Evolutionary conservation across 2,888 invertebrate species (phyloP), one percentile per base, ranked within the genome.

Genomic region (Hemistola chrysoprasaria): DNA sequence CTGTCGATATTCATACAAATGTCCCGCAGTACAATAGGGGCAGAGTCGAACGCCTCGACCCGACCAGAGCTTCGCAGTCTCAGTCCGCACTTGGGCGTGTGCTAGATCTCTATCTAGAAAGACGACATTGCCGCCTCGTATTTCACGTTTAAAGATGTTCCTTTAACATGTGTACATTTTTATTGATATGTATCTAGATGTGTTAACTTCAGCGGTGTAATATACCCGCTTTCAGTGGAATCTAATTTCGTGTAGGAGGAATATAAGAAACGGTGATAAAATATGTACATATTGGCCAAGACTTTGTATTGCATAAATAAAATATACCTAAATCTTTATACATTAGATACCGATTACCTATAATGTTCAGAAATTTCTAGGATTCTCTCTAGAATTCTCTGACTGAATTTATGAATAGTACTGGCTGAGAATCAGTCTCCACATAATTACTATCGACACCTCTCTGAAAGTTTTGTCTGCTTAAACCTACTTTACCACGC

Each of bases 401-500:
- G 59, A 56, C 62, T 71, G 71, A 62, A 68, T 74, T 75, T 73
- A 69, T 75, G 72, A 77, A 71, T 70, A 59, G 55, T 48, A 54
- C 59, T 62, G 62, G 66, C 63, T 64, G n/a, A 16, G 16, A 16
- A 66, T 62, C 63, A 60, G 52, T 52, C 54, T 64, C 56, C 54
- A 49, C 44, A 54, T 58, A 52, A 55, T 64, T 69, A 52, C 56
- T 64, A 70, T 68, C 61, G 63, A 58, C 56, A 59, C 60, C 54
- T 37, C 55, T 47, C 49, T 59, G 53, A 62, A 67, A 65, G 60
- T 63, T 68, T 63, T 62, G 60, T 60, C 64, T 74, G 62, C 69
- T 74, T 73, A 66, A 65, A 63, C 56, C 61, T 57, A 67, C 62
- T 71, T 71, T 71, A 77, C 66, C 78, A 73, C 71, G 62, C 68